These are phyloP conservation scores for Sebastes aleutianus DNA, from an alignment of 2,797 vertebrate genomes.

Conservation along the genomic window DNA sequence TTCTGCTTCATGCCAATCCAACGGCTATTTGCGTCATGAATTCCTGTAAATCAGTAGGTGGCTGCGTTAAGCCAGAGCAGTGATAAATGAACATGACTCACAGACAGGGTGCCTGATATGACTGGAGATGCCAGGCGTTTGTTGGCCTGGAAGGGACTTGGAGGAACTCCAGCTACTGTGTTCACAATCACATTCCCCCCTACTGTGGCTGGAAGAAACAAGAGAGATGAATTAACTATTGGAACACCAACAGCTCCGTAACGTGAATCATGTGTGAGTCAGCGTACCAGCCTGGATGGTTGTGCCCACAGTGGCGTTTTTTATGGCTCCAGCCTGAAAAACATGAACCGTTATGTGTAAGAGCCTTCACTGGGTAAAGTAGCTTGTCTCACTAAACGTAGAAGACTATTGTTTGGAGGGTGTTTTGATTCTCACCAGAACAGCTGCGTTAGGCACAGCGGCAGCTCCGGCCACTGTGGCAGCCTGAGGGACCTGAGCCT, in stretches of 20 bases:
- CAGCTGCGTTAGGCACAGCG: conserved; percentile 87
- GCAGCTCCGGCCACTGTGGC: conserved; percentile 82
- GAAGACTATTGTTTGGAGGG: background rate
- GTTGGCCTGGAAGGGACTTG: conserved; percentile 90
- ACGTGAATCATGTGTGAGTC: conserved; percentile 9
- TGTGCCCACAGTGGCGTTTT: conserved; percentile 87
- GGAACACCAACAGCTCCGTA: conserved; percentile 15
- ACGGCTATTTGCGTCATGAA: conserved; percentile 27
- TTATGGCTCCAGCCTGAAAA: conserved; percentile 88
- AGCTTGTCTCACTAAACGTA: background rate
- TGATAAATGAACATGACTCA: conserved; percentile 77
- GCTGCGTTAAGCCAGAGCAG: conserved; percentile 14
- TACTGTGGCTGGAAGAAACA: conserved; percentile 83
- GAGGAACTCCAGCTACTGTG: conserved; percentile 88
- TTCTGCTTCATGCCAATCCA: conserved; percentile 14
- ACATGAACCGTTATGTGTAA: conserved; percentile 16
- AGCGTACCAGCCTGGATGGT: conserved; percentile 89
- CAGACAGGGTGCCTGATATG: conserved; percentile 86
- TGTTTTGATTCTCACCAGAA: conserved; percentile 84
- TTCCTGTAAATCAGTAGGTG: conserved; percentile 19
- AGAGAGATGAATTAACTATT: conserved; percentile 35
- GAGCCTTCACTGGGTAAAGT: background rate
- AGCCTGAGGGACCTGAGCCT: conserved; percentile 77
- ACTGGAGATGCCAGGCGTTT: conserved; percentile 90
- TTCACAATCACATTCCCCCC: conserved; percentile 93